phyloP scores from a whole-genome alignment of 2,888 invertebrate genomes.

The Callyntrura guangdongensis region DNA sequence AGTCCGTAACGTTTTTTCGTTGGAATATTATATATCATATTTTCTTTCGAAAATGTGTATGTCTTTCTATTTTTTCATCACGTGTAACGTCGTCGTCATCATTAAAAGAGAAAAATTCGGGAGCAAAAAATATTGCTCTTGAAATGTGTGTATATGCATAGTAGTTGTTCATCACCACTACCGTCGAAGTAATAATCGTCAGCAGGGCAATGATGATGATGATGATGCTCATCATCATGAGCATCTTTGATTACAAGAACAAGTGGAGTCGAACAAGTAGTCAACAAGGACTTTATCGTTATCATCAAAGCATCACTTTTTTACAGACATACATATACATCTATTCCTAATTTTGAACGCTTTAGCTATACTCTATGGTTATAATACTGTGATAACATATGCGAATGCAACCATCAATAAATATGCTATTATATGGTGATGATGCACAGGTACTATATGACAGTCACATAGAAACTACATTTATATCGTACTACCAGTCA shows the following conservation, averaged over 20 bases:
- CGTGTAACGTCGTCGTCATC: constrained; percentile 30
- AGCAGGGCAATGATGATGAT: not conserved
- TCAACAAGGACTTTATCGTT: constrained; percentile 57
- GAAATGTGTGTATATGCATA: not conserved
- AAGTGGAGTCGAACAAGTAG: constrained; percentile 63
- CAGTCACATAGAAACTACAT: not conserved
- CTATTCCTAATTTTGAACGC: not conserved
- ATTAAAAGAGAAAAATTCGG: constrained; percentile 5
- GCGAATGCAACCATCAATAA: not conserved
- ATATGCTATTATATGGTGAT: not conserved
- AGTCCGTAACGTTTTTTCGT: constrained; percentile 50
- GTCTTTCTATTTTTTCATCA: not conserved
- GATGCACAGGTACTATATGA: not conserved
- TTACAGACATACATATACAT: not conserved
- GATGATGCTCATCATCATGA: constrained; percentile 31
- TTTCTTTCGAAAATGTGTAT: not conserved
- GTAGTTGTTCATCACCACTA: constrained; percentile 50
- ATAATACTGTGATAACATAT: not conserved
- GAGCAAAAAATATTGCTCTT: constrained; percentile 17
- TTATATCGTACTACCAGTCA: not conserved
- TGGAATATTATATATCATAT: constrained; percentile 32
- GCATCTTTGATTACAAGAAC: constrained; percentile 58
- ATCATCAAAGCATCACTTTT: constrained; percentile 7
- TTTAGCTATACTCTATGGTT: too few relatives aligned
- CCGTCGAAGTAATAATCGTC: constrained; percentile 2